A percentile compares a stretch with the other conserved stretches of the same genome.
phyloP scores from a whole-genome alignment of 2,113 vertebrate species.

The Plotosus lineatus region DNA sequence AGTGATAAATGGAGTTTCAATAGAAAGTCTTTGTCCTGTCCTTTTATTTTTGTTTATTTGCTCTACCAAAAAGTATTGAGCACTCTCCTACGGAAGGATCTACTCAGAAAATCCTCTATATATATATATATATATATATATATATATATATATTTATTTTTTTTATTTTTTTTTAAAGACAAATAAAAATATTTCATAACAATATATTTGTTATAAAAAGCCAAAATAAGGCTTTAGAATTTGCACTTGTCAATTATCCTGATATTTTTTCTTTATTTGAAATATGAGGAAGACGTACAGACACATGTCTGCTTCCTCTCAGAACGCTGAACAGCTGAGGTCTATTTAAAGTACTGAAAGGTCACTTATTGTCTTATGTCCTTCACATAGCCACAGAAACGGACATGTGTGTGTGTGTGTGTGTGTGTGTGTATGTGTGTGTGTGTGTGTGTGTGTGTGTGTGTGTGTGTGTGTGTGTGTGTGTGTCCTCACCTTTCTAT shows the following conservation, averaged over 20 bases:
- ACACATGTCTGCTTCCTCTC: slow-evolving; percentile 21
- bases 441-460: slow-evolving; percentile 24
- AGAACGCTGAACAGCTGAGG: slow-evolving; percentile 37
- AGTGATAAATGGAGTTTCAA: too few species aligned
- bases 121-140: too few species aligned
- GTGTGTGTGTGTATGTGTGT: slow-evolving; percentile 31
- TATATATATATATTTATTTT: too few species aligned
- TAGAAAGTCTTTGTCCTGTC: too few species aligned
- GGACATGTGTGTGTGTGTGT: slow-evolving; percentile 22
- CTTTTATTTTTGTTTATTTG: too few species aligned
- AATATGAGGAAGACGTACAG: slow-evolving; percentile 32
- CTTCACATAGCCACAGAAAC: slow-evolving; percentile 28
- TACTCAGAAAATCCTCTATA: too few species aligned
- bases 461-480: slow-evolving; percentile 29
- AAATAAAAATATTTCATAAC: background rate
- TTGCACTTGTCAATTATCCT: too few species aligned
- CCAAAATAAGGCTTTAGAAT: background rate
- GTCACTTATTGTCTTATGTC: slow-evolving; percentile 43
- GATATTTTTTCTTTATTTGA: background rate
- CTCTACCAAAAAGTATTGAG: too few species aligned
- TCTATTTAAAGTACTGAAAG: slow-evolving; percentile 33
- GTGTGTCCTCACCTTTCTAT: slow-evolving; percentile 10
- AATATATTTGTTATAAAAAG: background rate
- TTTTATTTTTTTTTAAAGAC: too few species aligned
- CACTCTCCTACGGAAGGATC: too few species aligned